Conservation (phyloP, 37 sponge, comb jelly and placozoan genomes). For the Spongia lamella region DNA sequence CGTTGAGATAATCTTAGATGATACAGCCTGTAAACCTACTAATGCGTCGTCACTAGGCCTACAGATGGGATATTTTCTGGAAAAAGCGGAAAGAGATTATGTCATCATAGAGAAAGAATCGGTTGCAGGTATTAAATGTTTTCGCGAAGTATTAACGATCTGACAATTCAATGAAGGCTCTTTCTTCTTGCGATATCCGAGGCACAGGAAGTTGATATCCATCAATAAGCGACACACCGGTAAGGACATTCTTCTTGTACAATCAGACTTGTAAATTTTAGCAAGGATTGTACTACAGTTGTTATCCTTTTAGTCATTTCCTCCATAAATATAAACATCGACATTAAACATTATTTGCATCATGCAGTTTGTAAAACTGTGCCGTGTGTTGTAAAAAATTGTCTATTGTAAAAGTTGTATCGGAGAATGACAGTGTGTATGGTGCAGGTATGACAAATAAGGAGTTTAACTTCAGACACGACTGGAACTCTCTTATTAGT, state of each 20-base stretch:
- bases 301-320: too few relatives aligned
- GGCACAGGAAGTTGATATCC: slow-evolving; percentile 88
- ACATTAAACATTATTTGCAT: too few relatives aligned
- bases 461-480: slow-evolving; percentile 94
- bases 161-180: slow-evolving; percentile 50
- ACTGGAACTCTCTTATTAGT: slow-evolving; percentile 95
- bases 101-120: slow-evolving; percentile 79
- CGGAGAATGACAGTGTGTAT: too few relatives aligned
- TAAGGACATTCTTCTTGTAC: not conserved
- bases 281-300: too few relatives aligned
- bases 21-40: not conserved
- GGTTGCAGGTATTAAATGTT: slow-evolving; percentile 67
- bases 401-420: too few relatives aligned
- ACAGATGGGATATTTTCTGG: slow-evolving; percentile 85
- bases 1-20: not conserved
- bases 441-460: slow-evolving; percentile 71
- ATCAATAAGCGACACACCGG: slow-evolving; percentile 94
- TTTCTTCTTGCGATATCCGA: slow-evolving; percentile 82
- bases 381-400: too few relatives aligned
- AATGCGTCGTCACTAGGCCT: slow-evolving; percentile 40
- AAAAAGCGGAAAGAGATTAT: slow-evolving; percentile 81
- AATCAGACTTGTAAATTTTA: too few relatives aligned
- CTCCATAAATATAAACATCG: too few relatives aligned
- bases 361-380: too few relatives aligned
- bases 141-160: slow-evolving; percentile 2